These are phyloP conservation scores for Eudemis profundana DNA, from an alignment of 2,888 invertebrate genomes.

Conservation along the genomic window DNA sequence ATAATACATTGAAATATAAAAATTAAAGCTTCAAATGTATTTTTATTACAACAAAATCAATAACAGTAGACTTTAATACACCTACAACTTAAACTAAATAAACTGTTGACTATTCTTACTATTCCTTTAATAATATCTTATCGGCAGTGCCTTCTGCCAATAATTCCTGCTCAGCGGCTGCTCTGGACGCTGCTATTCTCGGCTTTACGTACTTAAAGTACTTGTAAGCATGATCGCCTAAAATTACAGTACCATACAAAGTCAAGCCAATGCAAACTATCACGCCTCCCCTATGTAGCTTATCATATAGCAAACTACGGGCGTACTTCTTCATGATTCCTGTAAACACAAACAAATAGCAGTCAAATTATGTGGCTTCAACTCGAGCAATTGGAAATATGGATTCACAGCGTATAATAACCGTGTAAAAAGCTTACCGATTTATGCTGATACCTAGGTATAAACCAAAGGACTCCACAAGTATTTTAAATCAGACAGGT, in stretches of 20 bases:
- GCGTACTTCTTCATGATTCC: constrained; percentile 76
- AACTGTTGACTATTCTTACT: constrained; percentile 30
- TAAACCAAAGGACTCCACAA: background rate
- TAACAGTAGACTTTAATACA: constrained; percentile 30
- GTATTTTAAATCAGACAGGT: background rate
- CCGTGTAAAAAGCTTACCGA: background rate
- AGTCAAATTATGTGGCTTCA: background rate
- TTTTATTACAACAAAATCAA: constrained; percentile 24
- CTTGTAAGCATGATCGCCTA: constrained; percentile 72
- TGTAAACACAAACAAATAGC: constrained; percentile 48
- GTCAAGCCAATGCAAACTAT: constrained; percentile 77
- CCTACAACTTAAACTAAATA: constrained; percentile 44
- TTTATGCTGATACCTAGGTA: background rate
- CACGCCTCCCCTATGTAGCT: constrained; percentile 78
- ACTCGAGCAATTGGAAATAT: too few species aligned
- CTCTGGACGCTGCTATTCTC: constrained; percentile 66
- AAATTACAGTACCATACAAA: constrained; percentile 61
- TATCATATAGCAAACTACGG: constrained; percentile 73
- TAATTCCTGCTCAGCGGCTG: constrained; percentile 74
- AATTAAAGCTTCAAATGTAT: constrained; percentile 12
- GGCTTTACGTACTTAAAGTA: constrained; percentile 79
- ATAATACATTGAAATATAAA: background rate
- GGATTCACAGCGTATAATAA: too few species aligned
- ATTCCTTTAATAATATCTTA: constrained; percentile 60
- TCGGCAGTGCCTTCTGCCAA: constrained; percentile 80